A percentile compares a stretch with the other conserved stretches of the same genome.
phyloP scores from a whole-genome alignment of 2,113 vertebrate genomes.

The Argyrosomus japonicus region DNA sequence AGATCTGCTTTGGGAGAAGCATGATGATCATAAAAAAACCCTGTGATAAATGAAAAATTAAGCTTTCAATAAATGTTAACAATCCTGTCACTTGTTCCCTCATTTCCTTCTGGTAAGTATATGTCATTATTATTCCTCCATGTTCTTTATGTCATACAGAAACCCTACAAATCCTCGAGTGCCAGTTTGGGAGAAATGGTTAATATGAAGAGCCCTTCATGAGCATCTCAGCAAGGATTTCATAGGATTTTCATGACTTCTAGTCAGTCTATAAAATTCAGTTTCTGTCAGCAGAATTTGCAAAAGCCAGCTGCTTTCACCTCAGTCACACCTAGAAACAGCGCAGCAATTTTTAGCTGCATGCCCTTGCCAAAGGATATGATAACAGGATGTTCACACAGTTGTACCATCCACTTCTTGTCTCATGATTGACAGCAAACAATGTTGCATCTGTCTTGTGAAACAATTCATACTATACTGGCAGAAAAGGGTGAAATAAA shows the following conservation, averaged over 20 bases:
- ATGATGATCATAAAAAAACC: background rate
- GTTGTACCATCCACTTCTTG: background rate
- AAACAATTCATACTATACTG: background rate
- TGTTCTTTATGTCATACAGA: background rate
- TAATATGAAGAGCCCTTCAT: background rate
- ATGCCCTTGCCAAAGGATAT: background rate
- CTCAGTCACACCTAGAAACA: background rate
- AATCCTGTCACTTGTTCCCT: too few species aligned
- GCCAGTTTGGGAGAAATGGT: background rate
- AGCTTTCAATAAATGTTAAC: background rate
- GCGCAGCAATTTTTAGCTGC: too few species aligned
- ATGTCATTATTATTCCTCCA: background rate
- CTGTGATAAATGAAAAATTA: background rate
- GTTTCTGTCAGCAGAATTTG: background rate
- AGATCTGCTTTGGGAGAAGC: background rate
- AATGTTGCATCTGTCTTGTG: constrained; percentile 9
- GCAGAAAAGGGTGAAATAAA: too few species aligned
- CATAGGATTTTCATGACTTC: background rate
- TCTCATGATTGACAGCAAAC: constrained; percentile 1
- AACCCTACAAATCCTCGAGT: background rate
- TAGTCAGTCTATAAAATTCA: background rate
- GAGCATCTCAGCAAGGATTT: background rate
- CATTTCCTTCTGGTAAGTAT: background rate
- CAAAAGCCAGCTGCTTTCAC: background rate
- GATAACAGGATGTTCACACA: background rate